A percentile compares a stretch with the other conserved stretches of the same genome.
Conservation (phyloP, 2,113 vertebrate species). For the Toxotes chatareus region DNA sequence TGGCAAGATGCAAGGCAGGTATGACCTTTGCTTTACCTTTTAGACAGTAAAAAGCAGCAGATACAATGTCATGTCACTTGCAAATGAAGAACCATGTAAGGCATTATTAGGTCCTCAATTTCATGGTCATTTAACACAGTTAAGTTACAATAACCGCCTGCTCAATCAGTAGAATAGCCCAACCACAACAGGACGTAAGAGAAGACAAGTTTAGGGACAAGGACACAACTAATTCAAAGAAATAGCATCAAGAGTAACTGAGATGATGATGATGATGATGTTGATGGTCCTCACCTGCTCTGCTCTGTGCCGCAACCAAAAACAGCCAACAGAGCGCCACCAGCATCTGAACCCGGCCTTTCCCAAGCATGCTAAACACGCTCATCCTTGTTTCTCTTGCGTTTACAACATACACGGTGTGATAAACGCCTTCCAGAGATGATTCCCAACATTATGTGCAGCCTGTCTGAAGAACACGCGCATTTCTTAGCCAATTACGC, state of each 20-base stretch:
- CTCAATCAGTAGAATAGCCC: not conserved
- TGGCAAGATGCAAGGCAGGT: conserved; percentile 9
- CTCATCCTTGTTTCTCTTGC: conserved; percentile 15
- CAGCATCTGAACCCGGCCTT: conserved; percentile 52
- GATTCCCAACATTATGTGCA: conserved; percentile 30
- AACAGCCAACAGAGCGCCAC: conserved; percentile 60
- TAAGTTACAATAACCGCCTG: not conserved
- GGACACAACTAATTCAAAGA: not conserved
- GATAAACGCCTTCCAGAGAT: conserved; percentile 14
- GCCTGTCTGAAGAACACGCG: not conserved
- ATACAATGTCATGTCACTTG: not conserved
- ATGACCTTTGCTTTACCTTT: conserved; percentile 16
- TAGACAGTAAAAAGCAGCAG: not conserved
- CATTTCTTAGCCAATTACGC: conserved; percentile 47
- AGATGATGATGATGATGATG: not conserved
- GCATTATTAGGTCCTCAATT: not conserved
- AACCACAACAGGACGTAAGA: not conserved
- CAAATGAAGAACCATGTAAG: not conserved
- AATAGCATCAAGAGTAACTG: conserved; percentile 1
- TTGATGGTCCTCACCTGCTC: conserved; percentile 73
- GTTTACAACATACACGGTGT: conserved; percentile 32
- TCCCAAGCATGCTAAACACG: conserved; percentile 46
- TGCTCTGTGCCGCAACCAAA: conserved; percentile 47
- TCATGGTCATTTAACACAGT: not conserved
- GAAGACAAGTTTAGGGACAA: not conserved